phyloP scores from a whole-genome alignment of 2,888 invertebrate species.

The Callimorpha dominula region DNA sequence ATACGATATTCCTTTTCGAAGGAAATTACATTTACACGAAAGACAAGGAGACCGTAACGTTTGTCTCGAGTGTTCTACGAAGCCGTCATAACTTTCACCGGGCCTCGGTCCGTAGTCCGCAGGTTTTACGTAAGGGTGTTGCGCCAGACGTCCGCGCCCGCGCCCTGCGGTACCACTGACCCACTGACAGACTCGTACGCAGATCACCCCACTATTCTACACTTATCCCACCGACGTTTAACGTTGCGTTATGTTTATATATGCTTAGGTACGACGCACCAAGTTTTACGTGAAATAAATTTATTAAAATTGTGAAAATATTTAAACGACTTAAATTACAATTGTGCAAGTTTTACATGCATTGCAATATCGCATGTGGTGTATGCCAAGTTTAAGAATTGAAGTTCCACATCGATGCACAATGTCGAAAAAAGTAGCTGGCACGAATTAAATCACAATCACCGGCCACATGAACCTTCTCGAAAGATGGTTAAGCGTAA shows the following conservation, averaged over 20 bases:
- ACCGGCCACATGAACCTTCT: not conserved
- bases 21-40: constrained; percentile 43
- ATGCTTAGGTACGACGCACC: constrained; percentile 27
- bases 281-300: constrained; percentile 18
- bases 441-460: constrained; percentile 5
- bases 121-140: constrained; percentile 84
- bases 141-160: constrained; percentile 78
- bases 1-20: not conserved
- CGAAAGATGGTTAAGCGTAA: not conserved
- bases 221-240: constrained; percentile 54
- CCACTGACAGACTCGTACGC: constrained; percentile 75
- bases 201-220: constrained; percentile 66
- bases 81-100: constrained; percentile 79
- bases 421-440: constrained; percentile 18
- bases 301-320: constrained; percentile 23
- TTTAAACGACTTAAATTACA: constrained; percentile 5
- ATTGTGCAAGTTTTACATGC: constrained; percentile 24
- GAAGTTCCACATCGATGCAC: constrained; percentile 28
- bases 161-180: constrained; percentile 84
- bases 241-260: constrained; percentile 49
- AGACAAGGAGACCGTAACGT: constrained; percentile 46
- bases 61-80: constrained; percentile 70
- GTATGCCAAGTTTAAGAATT: constrained; percentile 21
- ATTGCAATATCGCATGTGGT: constrained; percentile 15
- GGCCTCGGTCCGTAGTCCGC: constrained; percentile 68